Evolutionary conservation across 2,888 invertebrate species (phyloP), one percentile per base, ranked within the genome.

Genomic region (Pollenia griseotomentosa): DNA sequence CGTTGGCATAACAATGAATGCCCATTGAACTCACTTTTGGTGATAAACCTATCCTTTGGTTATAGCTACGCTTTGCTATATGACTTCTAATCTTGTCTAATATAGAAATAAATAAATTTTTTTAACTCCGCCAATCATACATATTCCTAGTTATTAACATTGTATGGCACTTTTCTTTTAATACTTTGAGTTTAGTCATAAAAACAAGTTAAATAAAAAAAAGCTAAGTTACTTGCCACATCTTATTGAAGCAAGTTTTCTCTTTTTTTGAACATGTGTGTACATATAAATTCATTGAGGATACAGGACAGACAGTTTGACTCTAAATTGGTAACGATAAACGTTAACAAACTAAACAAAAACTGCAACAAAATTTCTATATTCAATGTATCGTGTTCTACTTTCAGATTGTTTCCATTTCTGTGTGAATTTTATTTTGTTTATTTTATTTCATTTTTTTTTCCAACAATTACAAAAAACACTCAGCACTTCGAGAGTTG

Each of bases 231-330:
- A 46, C 46, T 65, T 46, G 65, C 65, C 65, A 65, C 65, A 65
- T 19, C 12, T 68, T 51, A 23, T 51, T 46, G 66, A 48, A 68
- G 48, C 33, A 68, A 68, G 66, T 68, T 33, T 68, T 68, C 66
- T 68, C 66, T 68, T 23, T 48, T 59, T 2, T 23, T 6, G 11
- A 57, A 23, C 11, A 57, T 57, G 57, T 57, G 57, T 57, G 57
- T 46, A 14, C 61, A 42, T 44, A 65, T 33, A 66, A 66, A 48
- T 51, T 48, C 7, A 68, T 23, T 23, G 48, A 68, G 66, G 48
- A 68, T 68, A 68, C 48, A 51, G 48, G 23, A 68, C 48, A 68
- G 66, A 66, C 65, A 66, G 48, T 7, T 48, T 48, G 23, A n/a
- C n/a, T 51, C 33, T 68, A 68, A 23, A 51, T 51, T 68, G 66